phyloP scores from a whole-genome alignment of 2,113 vertebrate genomes.

The Arizona elegans region DNA sequence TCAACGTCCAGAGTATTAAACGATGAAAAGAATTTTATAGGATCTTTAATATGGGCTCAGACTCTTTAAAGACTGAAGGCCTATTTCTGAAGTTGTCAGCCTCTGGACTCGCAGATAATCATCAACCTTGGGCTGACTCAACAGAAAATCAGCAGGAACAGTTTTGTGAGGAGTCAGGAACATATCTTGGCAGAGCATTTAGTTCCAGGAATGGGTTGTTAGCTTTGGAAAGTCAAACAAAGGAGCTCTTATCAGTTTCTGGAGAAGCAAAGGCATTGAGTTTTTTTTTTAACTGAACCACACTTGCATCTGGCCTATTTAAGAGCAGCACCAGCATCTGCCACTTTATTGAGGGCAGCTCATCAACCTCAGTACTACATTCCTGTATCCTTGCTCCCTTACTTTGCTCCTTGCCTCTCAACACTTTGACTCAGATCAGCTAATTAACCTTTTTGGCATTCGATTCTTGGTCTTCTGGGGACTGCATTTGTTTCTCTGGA shows the following conservation, averaged over 20 bases:
- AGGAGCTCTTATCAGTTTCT: neutral
- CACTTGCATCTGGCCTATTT: neutral
- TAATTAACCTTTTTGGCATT: neutral
- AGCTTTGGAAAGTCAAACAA: neutral
- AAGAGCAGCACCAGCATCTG: neutral
- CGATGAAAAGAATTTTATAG: neutral
- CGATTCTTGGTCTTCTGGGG: neutral
- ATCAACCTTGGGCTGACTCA: neutral
- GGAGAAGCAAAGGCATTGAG: neutral
- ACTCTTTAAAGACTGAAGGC: neutral
- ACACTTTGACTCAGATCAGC: neutral
- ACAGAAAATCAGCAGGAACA: neutral
- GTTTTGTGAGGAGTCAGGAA: neutral
- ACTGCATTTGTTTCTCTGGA: neutral
- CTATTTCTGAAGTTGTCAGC: neutral
- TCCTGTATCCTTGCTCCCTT: neutral
- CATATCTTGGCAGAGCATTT: neutral
- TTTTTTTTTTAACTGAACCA: neutral
- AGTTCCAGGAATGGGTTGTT: neutral
- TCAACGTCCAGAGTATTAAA: neutral
- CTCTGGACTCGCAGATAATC: neutral
- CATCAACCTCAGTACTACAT: neutral
- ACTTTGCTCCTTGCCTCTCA: neutral
- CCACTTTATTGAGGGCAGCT: neutral
- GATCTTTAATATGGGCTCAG: neutral